Percentiles rank a stretch among this genome's conserved stretches.
phyloP scores from a whole-genome alignment of 64 coral and sea anemone genomes.

The Anthopleura sola region DNA sequence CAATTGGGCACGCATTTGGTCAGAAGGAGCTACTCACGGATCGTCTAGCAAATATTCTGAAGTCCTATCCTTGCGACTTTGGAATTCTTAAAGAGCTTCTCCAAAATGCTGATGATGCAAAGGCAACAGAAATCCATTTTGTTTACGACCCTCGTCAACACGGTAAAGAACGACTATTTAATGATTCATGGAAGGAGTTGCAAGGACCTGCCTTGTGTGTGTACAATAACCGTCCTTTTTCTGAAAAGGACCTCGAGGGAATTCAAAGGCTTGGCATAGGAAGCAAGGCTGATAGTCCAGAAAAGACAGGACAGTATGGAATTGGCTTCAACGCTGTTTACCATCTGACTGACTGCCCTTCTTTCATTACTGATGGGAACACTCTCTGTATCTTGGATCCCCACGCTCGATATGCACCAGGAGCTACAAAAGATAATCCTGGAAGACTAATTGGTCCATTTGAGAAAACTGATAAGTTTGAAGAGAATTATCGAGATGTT shows the following conservation, averaged over 20 bases:
- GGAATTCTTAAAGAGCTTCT: too few relatives aligned
- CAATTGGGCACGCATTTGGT: constrained; percentile 65
- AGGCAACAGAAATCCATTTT: too few relatives aligned
- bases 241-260: constrained; percentile 49
- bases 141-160: too few relatives aligned
- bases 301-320: constrained; percentile 74
- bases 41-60: too few relatives aligned
- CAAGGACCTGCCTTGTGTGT: constrained; percentile 66
- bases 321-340: constrained; percentile 83
- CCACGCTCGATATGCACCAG: constrained; percentile 56
- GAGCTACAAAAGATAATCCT: constrained; percentile 41
- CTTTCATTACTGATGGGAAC: constrained; percentile 77
- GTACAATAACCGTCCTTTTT: constrained; percentile 56
- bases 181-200: constrained; percentile 73
- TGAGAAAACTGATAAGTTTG: constrained; percentile 40
- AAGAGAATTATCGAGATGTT: constrained; percentile 56
- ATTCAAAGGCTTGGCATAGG: constrained; percentile 59
- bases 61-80: too few relatives aligned
- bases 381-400: constrained; percentile 85
- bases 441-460: constrained; percentile 61
- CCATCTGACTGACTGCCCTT: constrained; percentile 79
- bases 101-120: constrained; percentile 89
- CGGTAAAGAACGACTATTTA: too few relatives aligned
- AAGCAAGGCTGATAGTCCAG: constrained; percentile 65
- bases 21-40: constrained; percentile 78